Conservation (phyloP, 2,888 invertebrate species). For the Julus scandinavius region DNA sequence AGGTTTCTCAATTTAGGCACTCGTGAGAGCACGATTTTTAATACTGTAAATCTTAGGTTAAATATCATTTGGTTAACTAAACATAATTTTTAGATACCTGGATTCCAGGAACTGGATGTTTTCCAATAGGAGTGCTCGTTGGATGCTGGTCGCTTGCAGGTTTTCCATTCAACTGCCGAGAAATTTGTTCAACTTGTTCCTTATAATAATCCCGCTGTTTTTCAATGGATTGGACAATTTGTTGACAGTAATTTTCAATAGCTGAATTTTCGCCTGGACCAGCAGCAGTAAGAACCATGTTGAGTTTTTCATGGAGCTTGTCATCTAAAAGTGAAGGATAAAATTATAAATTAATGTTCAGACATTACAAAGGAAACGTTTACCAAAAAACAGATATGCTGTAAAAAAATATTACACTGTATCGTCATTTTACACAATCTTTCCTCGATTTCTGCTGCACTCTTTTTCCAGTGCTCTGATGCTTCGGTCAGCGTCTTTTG, state of each 20-base stretch:
- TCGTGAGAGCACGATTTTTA: no score
- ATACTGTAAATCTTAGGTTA: no score
- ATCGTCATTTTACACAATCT: not conserved
- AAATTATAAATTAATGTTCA: not conserved
- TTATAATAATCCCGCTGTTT: constrained; percentile 53
- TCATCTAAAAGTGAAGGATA: not conserved
- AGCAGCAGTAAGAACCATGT: not conserved
- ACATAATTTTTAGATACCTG: not conserved
- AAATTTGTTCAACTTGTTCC: constrained; percentile 18
- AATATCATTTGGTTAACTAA: no score
- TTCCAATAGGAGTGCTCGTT: constrained; percentile 23
- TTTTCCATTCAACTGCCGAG: not conserved
- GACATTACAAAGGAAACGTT: not conserved
- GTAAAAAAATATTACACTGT: constrained; percentile 7
- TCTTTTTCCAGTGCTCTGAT: not conserved
- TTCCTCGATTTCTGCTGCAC: not conserved
- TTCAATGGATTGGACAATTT: constrained; percentile 49
- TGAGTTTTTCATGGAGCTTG: not conserved
- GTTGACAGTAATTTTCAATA: not conserved
- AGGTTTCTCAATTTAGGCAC: no score
- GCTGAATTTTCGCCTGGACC: not conserved
- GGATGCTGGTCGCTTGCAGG: not conserved
- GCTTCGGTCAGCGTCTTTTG: not conserved
- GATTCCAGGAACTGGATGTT: not conserved
- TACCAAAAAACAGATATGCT: no score